phyloP scores from a whole-genome alignment of 2,113 vertebrate genomes.

The Rhineura floridana region DNA sequence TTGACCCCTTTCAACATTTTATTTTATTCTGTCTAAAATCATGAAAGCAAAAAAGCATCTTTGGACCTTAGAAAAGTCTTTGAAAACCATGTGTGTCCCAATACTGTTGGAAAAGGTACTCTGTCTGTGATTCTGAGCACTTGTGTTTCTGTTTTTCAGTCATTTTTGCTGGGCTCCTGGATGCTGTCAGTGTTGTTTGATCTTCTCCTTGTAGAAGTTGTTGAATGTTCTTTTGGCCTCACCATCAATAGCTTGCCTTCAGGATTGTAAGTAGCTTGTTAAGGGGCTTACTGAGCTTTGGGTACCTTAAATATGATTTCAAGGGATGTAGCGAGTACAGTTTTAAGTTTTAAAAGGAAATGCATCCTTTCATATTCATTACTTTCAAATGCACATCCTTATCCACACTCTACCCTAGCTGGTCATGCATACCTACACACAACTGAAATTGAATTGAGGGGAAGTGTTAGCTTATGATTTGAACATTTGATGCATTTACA shows the following conservation, averaged over 20 bases:
- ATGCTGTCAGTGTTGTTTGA: slow-evolving; percentile 80
- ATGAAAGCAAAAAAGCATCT: background rate
- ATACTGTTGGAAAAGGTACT: background rate
- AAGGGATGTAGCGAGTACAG: slow-evolving; percentile 3
- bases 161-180: slow-evolving; percentile 82
- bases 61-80: background rate
- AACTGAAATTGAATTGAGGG: background rate
- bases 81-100: background rate
- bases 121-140: slow-evolving; percentile 16
- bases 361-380: slow-evolving; percentile 26
- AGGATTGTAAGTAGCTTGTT: slow-evolving; percentile 82
- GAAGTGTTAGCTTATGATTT: background rate
- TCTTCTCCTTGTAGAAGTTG: slow-evolving; percentile 76
- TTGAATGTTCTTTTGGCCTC: slow-evolving; percentile 71
- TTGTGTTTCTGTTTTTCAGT: slow-evolving; percentile 70
- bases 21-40: background rate
- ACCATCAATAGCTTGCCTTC: slow-evolving; percentile 78
- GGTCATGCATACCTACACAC: background rate
- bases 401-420: background rate
- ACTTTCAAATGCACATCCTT: background rate
- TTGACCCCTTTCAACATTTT: background rate
- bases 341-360: background rate
- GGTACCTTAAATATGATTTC: slow-evolving; percentile 11
- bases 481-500: background rate
- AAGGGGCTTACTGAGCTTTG: slow-evolving; percentile 22